Base-by-base conservation (phyloP, 2,888 invertebrate species). In the Caenorhabditis imperialis region DNA sequence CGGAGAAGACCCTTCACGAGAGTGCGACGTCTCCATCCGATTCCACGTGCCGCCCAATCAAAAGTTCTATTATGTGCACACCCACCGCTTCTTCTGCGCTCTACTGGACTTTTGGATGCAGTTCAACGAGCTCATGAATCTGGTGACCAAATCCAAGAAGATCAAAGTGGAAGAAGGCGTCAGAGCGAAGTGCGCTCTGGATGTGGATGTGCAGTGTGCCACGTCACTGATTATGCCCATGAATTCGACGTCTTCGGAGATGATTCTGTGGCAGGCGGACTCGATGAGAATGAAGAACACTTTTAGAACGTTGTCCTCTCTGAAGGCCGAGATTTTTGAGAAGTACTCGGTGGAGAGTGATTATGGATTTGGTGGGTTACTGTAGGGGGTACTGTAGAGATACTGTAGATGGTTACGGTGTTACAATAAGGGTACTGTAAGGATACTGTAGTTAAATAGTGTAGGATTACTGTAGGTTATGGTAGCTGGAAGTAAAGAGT, bases 121-220 rank as follows among this genome's bases (percentile, higher is more conserved):
- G 62, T 94, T 97, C 88, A 92, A 93, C 4, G 93, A 94, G 78
- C 90, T 95, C 53, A 93, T 94, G 86, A 92, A 93, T 70, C 92
- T 94, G 70, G 92, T 94, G 20, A 61, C 72, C 10, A 81, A 79
- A 54, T 75, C 73, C 33, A 80, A 76, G 23, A 75, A 75, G 25
- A 25, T 58, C 40, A 65, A 58, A 20, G 38, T 60, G 27, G 67
- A 62, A n/a, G 63, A 74, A 18, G 48, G 48, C 14, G 57, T 45
- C 4, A 18, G 53, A 18, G 27, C 67, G 30, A 65, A 67, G 48
- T 55, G 63, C 22, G 27, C 58, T 2, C 35, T 74, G 1, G 47
- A 74, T 50, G 55, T 86, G 12, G 62, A 74, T 50, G 54, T 86
- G 22, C 47, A 62, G n/a, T 78, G 77, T 18, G 65, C 76, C 5